A percentile compares a stretch with the other conserved stretches of the same genome.
Evolutionary conservation across 1,140 invertebrate genomes (phyloP).

Genomic region (Tenebrio molitor): DNA sequence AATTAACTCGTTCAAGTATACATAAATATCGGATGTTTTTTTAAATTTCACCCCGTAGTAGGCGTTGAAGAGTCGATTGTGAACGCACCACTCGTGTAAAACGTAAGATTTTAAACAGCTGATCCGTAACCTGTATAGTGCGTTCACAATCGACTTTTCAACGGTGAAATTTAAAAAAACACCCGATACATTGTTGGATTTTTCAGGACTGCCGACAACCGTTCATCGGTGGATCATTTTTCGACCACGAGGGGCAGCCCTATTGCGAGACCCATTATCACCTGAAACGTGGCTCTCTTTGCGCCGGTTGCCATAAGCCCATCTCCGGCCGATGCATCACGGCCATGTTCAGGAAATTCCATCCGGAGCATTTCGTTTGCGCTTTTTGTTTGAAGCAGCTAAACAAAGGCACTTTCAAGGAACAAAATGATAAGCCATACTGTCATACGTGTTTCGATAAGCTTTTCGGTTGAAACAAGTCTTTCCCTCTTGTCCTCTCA

Average conservation of each 20-base stretch:
- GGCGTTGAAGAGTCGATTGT: no score
- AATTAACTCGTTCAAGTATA: no score
- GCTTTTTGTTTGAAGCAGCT: conserved; percentile 97
- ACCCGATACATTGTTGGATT: background rate
- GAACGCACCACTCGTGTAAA: no score
- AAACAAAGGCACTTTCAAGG: conserved; percentile 98
- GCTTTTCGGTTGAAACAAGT: conserved; percentile 91
- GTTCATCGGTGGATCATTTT: conserved; percentile 94
- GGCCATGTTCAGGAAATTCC: conserved; percentile 99
- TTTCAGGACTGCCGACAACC: conserved; percentile 92
- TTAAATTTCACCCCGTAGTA: no score
- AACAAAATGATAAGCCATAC: conserved; percentile 98
- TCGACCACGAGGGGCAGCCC: conserved; percentile 95
- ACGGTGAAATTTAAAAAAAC: no score
- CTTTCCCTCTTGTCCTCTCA: no score
- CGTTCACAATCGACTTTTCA: no score
- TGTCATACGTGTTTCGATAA: conserved; percentile 98
- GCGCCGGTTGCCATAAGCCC: conserved; percentile 97
- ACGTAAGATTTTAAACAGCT: no score
- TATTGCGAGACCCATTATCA: conserved; percentile 99
- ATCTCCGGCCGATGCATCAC: conserved; percentile 98
- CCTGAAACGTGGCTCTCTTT: conserved; percentile 94
- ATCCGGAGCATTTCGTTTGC: conserved; percentile 99
- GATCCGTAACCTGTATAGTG: no score
- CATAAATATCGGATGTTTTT: no score